Percentiles rank a stretch among this genome's conserved stretches.
Evolutionary conservation across 2,888 invertebrate species (phyloP).

Genomic region (Patella pellucida): DNA sequence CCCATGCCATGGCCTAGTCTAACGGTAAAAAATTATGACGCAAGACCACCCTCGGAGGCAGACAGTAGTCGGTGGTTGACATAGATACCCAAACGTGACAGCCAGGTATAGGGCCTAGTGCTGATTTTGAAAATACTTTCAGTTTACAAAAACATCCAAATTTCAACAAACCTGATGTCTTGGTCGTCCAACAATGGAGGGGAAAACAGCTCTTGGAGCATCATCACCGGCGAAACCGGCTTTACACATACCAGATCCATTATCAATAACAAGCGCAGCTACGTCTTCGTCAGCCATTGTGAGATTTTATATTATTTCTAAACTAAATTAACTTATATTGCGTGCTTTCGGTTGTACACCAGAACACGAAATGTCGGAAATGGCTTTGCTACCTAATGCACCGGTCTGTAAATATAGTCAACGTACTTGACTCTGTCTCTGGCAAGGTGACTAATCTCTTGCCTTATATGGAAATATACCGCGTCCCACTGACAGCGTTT

Average conservation of each 20-base stretch:
- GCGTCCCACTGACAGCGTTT: slow-evolving; percentile 17
- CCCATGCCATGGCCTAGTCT: no score
- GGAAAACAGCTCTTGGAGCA: slow-evolving; percentile 25
- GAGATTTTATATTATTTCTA: neutral
- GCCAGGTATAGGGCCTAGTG: no score
- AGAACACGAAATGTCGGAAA: no score
- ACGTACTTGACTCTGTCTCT: neutral
- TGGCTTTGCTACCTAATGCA: no score
- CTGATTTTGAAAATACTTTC: no score
- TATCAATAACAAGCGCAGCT: slow-evolving; percentile 87
- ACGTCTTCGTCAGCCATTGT: slow-evolving; percentile 29
- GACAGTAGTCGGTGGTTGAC: no score
- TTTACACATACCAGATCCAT: slow-evolving; percentile 87
- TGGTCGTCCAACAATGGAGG: slow-evolving; percentile 5
- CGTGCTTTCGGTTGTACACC: neutral
- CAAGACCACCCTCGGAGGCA: no score
- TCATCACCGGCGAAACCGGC: slow-evolving; percentile 39
- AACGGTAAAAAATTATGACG: no score
- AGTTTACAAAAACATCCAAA: neutral
- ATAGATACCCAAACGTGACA: no score
- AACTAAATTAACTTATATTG: neutral
- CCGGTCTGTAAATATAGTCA: no score
- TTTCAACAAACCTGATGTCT: slow-evolving; percentile 1
- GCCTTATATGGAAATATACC: slow-evolving; percentile 25
- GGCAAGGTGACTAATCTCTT: slow-evolving; percentile 5